Evolutionary conservation across 2,113 vertebrate species (phyloP).

Genomic region (Toxostoma redivivum): DNA sequence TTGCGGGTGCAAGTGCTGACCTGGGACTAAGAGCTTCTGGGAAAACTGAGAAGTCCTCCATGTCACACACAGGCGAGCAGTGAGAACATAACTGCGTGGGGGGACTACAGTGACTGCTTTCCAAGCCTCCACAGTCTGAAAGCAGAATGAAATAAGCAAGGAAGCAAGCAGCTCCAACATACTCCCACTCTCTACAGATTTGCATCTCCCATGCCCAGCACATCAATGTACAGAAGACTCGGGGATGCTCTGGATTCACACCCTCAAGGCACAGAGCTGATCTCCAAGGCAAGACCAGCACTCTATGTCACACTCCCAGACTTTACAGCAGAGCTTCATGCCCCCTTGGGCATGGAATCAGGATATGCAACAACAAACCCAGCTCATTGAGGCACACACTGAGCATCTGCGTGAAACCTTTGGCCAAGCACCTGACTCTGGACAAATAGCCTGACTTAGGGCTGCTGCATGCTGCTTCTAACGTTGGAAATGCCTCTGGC

Average conservation of each 20-base stretch:
- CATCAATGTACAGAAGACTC: neutral
- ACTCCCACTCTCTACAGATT: neutral
- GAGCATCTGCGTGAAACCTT: neutral
- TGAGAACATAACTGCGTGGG: accelerated
- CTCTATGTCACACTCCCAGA: neutral
- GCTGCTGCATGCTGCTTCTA: neutral
- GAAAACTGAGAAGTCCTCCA: neutral
- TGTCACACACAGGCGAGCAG: neutral
- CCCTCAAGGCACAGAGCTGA: neutral
- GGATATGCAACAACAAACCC: neutral
- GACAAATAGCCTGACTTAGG: neutral
- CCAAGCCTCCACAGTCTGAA: neutral
- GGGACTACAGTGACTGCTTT: neutral
- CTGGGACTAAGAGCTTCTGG: neutral
- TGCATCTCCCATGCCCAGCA: neutral
- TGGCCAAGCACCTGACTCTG: neutral
- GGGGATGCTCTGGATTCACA: neutral
- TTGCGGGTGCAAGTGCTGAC: neutral
- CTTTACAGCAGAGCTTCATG: neutral
- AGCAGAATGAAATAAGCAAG: neutral
- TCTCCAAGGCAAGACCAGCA: neutral
- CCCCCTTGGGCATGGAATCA: neutral
- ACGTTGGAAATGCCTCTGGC: neutral
- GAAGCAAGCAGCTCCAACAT: neutral
- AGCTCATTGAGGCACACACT: neutral